Percentiles rank a stretch among this genome's conserved stretches.
These are phyloP conservation scores for Tetragnatha montana DNA, from an alignment of 2,888 invertebrate species.

Conservation along the genomic window DNA sequence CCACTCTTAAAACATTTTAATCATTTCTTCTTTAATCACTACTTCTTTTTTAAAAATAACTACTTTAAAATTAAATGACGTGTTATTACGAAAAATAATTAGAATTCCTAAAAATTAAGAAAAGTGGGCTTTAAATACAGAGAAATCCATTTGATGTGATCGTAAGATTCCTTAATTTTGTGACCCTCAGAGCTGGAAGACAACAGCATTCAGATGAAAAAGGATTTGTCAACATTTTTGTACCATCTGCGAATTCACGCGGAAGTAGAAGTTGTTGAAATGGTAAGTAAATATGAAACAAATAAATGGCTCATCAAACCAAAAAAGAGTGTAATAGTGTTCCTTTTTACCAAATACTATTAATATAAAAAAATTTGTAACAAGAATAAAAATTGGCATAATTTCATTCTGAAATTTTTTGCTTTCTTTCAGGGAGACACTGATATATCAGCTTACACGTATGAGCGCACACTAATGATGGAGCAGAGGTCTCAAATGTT, in stretches of 20 bases:
- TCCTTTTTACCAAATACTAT: background rate
- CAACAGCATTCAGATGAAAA: slow-evolving; percentile 99
- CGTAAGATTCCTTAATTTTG: slow-evolving; percentile 18
- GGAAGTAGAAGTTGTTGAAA: slow-evolving; percentile 98
- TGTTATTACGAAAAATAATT: no score
- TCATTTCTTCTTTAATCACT: no score
- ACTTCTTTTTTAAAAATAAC: no score
- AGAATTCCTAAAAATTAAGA: no score
- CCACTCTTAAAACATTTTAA: no score
- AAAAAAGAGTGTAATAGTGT: background rate
- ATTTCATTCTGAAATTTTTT: background rate
- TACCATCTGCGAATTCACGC: slow-evolving; percentile 96
- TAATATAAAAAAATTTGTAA: no score
- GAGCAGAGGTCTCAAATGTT: slow-evolving; percentile 98
- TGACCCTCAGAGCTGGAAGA: slow-evolving; percentile 87
- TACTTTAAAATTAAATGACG: no score
- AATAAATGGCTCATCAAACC: background rate
- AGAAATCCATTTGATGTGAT: no score
- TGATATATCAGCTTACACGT: slow-evolving; percentile 99
- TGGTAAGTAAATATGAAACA: slow-evolving; percentile 78
- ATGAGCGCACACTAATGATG: slow-evolving; percentile 98
- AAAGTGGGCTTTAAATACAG: no score
- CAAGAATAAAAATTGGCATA: no score
- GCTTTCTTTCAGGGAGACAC: slow-evolving; percentile 79
- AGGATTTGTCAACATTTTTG: slow-evolving; percentile 96